Evolutionary conservation across 2,888 invertebrate genomes (phyloP), one percentile per base, ranked within the genome.

Genomic region (Sphaerolaimus hirsutus): DNA sequence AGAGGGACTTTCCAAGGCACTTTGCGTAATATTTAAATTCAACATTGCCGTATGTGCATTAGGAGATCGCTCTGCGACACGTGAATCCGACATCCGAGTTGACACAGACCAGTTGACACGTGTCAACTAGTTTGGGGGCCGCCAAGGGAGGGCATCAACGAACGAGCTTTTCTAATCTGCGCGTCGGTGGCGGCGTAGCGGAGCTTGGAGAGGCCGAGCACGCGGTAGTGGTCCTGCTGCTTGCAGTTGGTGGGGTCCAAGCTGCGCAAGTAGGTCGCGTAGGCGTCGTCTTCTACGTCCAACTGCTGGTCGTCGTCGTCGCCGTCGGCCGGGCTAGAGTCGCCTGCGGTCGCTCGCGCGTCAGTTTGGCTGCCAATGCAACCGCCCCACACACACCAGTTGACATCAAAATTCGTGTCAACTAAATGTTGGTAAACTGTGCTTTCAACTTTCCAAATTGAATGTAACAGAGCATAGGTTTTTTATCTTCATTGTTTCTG

Each of bases 201-300:
- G 44, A 79, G 67, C 51, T 77, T 76, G 56, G 76, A 77, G 57
- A 99, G 73, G 44, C 97, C 93, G 50, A 97, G 70, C 19, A 99
- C 87, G 35, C 79, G 79, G 67, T 93, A 93, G 66, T 93, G 93
- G 66, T 93, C 93, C 68, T 93, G 91, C 58, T 81, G 76, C 71
- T 72, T 60, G 27, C 60, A 57, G 35, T 51, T 45, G 24, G 44
- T 52, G 26, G 57, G 56, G 36, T 58, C 56, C 45, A 62, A 48
- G 44, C 53, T 55, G 45, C 52, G 46, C 46, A 62, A 49, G 47
- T 52, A 59, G 38, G 55, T 56, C 35, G 51, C 51, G 49, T 61
- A 61, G 45, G 52, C 54, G 19, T 55, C 55, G 47, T 56, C 54
- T 22, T 62, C 61, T 10, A 44, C 44, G 48, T 61, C 61, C 40